Conservation (phyloP, 2,797 vertebrate genomes). For the Paramormyrops hopkinsi region DNA sequence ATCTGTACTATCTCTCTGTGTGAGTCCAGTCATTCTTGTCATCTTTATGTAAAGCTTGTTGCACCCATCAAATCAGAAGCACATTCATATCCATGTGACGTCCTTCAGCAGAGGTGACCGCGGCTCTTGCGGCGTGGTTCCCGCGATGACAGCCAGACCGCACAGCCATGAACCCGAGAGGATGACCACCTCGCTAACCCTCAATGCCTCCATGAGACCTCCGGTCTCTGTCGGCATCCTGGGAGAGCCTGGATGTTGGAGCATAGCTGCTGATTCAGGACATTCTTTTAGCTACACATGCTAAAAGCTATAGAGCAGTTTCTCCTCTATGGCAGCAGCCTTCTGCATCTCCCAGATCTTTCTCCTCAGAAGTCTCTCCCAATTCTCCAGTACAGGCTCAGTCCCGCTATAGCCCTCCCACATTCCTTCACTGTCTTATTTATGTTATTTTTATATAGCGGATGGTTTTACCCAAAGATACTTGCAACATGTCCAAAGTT, state of each 20-base stretch:
- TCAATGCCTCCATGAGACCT: neutral
- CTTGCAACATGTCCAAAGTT: neutral
- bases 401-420: neutral
- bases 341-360: neutral
- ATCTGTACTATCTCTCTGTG: conserved; percentile 8
- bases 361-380: neutral
- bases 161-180: neutral
- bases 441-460: neutral
- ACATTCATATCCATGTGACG: neutral
- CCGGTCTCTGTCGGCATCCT: neutral
- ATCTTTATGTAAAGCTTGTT: neutral
- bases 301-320: neutral
- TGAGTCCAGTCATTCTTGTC: neutral
- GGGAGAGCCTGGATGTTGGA: neutral
- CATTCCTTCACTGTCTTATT: neutral
- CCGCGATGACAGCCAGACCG: neutral
- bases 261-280: neutral
- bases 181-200: neutral
- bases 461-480: neutral
- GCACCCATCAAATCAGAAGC: neutral
- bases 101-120: neutral
- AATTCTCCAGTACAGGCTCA: neutral
- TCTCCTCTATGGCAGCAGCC: neutral
- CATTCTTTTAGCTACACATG: neutral
- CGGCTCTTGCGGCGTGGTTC: neutral